Base-by-base conservation (phyloP, 2,113 vertebrate species). In the Melanocharis versteri region DNA sequence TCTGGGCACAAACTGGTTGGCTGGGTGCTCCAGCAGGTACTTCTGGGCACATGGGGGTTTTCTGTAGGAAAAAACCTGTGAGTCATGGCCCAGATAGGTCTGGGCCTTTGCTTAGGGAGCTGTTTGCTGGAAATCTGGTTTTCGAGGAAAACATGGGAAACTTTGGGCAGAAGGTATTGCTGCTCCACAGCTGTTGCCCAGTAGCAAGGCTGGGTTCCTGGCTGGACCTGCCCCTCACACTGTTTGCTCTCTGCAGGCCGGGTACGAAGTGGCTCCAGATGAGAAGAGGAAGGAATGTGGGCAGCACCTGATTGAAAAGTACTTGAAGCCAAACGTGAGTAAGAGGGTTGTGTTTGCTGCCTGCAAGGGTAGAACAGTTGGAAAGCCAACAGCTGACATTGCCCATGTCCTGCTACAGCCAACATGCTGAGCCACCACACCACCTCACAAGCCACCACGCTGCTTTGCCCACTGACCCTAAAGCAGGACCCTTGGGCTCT, bases 191-290 rank as follows among this genome's bases (percentile, higher is more conserved):
- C 80, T 90, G 68, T 72, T 96, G 89, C 77, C 44, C 5, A 1
- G 69, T n/a, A 48, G 92, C 53, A 72, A 47, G 53, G 56, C 65
- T 65, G 2, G 2, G 50, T 19, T 86, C 65, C 72, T 82, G 84
- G 40, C 73, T 70, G 79, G 60, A 70, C 45, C 48, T 82, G 80
- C 44, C 68, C 45, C 81, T 96, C 54, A 82, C 2, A 4, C 6
- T 86, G 73, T 92, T 96, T 84, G 95, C 65, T 22, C 89, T 92
- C 62, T 92, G 47, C 97, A 99, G 99, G 98, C 98, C 3, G 99
- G 99, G 87, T 99, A 99, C 40, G 99, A 99, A 96, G 99, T 99
- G 94, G 98, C 99, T 31, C 99, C 99, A 8, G 99, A 99, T 81
- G 99, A 99, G 95, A 99, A 98, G 94, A 98, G 99, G 96, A 99